A percentile compares a stretch with the other conserved stretches of the same genome.
These are phyloP conservation scores for Trichonephila clavipes DNA, from an alignment of 1,140 invertebrate species.

Conservation along the genomic window DNA sequence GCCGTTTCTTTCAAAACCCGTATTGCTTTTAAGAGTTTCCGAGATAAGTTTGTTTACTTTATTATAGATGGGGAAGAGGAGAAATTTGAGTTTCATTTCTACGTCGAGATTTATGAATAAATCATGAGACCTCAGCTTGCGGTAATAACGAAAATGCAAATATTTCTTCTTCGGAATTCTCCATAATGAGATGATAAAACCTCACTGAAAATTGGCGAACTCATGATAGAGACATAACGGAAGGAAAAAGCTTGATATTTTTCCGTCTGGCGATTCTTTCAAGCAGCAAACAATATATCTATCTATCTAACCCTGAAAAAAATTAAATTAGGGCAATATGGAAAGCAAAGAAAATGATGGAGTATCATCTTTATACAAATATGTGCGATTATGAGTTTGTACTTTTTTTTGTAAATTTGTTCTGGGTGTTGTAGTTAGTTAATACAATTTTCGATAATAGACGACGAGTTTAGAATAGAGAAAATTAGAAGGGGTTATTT, in stretches of 20 bases:
- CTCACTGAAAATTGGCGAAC: neutral
- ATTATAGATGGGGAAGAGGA: neutral
- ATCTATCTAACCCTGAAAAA: too few relatives aligned
- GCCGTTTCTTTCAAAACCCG: neutral
- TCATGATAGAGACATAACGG: neutral
- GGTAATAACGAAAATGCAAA: slow-evolving; percentile 21
- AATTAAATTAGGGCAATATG: neutral
- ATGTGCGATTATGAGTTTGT: too few relatives aligned
- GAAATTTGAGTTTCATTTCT: neutral
- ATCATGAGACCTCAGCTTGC: neutral
- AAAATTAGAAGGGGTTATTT: too few relatives aligned
- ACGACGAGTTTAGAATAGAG: too few relatives aligned
- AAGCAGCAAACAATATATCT: too few relatives aligned
- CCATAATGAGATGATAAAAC: slow-evolving; percentile 32
- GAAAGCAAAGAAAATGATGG: neutral
- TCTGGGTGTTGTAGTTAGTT: too few relatives aligned
- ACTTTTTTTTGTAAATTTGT: too few relatives aligned
- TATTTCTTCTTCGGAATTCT: slow-evolving; percentile 24
- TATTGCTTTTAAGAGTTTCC: neutral
- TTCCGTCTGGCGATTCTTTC: too few relatives aligned
- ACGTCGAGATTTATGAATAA: slow-evolving; percentile 21
- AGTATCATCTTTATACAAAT: too few relatives aligned
- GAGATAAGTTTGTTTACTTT: slow-evolving; percentile 12
- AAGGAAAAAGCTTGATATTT: neutral
- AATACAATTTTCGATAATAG: too few relatives aligned